Base-by-base conservation (phyloP, 2,888 invertebrate genomes). In the Branchipolynoe longqiensis region DNA sequence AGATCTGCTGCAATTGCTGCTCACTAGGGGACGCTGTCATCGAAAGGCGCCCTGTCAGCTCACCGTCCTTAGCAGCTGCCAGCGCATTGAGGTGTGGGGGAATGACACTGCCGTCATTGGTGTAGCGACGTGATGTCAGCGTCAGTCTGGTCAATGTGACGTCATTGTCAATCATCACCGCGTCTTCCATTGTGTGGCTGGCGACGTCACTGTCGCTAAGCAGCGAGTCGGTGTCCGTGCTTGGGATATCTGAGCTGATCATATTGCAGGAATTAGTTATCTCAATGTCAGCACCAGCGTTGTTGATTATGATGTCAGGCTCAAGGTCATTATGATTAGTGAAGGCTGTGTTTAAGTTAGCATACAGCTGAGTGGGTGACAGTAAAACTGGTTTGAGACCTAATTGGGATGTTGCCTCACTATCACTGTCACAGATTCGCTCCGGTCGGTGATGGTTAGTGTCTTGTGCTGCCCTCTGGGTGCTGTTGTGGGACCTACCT, bases 191-290 rank as follows among this genome's bases (percentile, higher is more conserved):
- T 6, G 25, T 69, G 4, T n/a, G n/a, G n/a, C n/a, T n/a, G n/a
- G n/a, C n/a, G n/a, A n/a, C n/a, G n/a, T n/a, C n/a, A n/a, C n/a
- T n/a, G n/a, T 78, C 78, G 28, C 31, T 48, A 25, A 78, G 78
- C 28, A 78, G 8, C n/a, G 48, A 78, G 78, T 78, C 78, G 22
- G 48, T 78, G 28, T 78, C 78, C 14, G 78, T 78, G 12, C 18
- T 18, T n/a, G 41, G 78, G 78, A 25, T 48, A 25, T 36, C 33
- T 33, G 14, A 36, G 62, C 62, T 62, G n/a, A n/a, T 62, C 62
- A 25, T 12, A 14, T 62, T 8, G 25, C 6, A n/a, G n/a, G n/a
- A n/a, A n/a, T n/a, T n/a, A n/a, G n/a, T n/a, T n/a, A n/a, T n/a
- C n/a, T n/a, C 48, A 48, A 48, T 48, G 48, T 48, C 48, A 8